A percentile compares a stretch with the other conserved stretches of the same genome.
phyloP scores from a whole-genome alignment of 2,888 invertebrate genomes.

The Bruchidius siliquastri region DNA sequence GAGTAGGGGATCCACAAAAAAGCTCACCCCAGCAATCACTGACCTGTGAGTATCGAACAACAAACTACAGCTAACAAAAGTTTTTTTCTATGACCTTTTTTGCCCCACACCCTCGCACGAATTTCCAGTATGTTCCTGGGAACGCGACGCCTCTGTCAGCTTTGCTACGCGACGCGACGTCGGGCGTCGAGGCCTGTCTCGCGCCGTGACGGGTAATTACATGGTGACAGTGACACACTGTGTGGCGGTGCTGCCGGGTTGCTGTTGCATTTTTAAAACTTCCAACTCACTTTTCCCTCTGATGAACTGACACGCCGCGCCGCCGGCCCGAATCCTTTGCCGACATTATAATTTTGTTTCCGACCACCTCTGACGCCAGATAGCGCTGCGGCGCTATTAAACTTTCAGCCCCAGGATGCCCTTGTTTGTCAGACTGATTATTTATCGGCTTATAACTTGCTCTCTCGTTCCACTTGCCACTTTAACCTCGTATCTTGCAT shows the following conservation, averaged over 20 bases:
- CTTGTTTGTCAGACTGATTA: background rate
- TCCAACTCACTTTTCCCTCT: slow-evolving; percentile 22
- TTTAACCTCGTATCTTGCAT: background rate
- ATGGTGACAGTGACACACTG: slow-evolving; percentile 48
- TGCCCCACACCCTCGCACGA: too few relatives aligned
- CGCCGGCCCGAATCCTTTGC: slow-evolving; percentile 4
- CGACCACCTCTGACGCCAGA: background rate
- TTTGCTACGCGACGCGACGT: slow-evolving; percentile 23
- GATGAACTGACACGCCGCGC: slow-evolving; percentile 19
- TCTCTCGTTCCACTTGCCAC: background rate
- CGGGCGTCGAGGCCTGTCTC: slow-evolving; percentile 46
- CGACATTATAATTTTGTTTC: background rate
- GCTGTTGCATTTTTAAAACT: slow-evolving; percentile 45
- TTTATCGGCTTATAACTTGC: background rate
- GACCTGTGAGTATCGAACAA: too few relatives aligned
- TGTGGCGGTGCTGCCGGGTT: slow-evolving; percentile 33
- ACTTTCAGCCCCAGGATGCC: background rate
- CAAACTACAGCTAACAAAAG: too few relatives aligned
- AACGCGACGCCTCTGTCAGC: background rate
- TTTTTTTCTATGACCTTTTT: too few relatives aligned
- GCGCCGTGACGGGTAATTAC: slow-evolving; percentile 47
- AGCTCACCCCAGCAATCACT: too few relatives aligned
- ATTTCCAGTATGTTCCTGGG: too few relatives aligned
- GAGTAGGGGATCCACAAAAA: too few relatives aligned
- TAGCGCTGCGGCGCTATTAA: background rate